phyloP scores from a whole-genome alignment of 23 tunicate species.

The Styela plicata region DNA sequence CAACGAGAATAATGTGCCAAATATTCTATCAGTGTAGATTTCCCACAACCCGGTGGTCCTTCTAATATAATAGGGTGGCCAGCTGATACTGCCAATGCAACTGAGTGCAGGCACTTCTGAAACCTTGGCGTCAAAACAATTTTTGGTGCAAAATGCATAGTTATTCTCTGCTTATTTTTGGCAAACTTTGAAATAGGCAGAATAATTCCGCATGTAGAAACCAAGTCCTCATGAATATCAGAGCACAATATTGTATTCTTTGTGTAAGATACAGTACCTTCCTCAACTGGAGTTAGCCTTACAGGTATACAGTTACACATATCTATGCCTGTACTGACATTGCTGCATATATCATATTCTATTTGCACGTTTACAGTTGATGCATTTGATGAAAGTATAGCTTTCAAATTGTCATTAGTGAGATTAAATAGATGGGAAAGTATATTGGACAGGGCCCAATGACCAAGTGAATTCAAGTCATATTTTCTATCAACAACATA shows the following conservation, averaged over 20 bases:
- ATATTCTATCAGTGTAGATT: constrained; percentile 74
- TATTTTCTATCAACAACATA: neutral
- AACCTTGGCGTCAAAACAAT: neutral
- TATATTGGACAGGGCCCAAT: neutral
- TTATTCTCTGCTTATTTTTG: neutral
- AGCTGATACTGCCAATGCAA: constrained; percentile 45
- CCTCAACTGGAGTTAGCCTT: neutral
- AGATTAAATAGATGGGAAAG: neutral
- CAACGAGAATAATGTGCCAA: constrained; percentile 61
- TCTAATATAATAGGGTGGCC: constrained; percentile 58
- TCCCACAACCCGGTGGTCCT: constrained; percentile 96
- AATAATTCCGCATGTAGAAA: neutral
- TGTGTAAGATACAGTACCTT: neutral
- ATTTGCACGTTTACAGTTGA: too few species aligned
- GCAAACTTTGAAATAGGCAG: neutral
- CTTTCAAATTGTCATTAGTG: neutral
- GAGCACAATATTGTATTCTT: neutral
- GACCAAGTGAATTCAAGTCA: neutral
- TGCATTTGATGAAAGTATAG: neutral
- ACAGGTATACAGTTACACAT: too few species aligned
- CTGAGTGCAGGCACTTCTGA: constrained; percentile 12
- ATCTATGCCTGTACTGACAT: too few species aligned
- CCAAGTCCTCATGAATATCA: neutral
- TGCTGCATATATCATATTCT: too few species aligned
- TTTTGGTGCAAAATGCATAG: neutral